These are phyloP conservation scores for Babyrousa celebensis DNA, from an alignment of 2,797 vertebrate genomes.

Conservation along the genomic window DNA sequence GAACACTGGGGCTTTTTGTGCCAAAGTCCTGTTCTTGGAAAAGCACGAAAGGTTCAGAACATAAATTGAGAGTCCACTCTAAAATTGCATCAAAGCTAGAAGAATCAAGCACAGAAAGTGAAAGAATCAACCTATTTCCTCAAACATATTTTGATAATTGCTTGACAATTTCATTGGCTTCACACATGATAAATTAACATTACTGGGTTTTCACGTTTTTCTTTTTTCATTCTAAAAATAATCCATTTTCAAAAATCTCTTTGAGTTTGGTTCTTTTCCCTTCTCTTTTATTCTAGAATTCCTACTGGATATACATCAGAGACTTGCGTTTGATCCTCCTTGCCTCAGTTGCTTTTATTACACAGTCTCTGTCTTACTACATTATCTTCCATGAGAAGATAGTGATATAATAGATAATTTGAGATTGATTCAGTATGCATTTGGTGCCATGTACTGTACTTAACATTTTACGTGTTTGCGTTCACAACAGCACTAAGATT, in stretches of 20 bases:
- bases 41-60: neutral
- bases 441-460: neutral
- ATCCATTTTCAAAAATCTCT: neutral
- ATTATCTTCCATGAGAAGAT: neutral
- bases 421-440: neutral
- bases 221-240: neutral
- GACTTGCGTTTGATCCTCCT: neutral
- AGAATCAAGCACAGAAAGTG: neutral
- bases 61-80: constrained; percentile 12
- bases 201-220: neutral
- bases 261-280: neutral
- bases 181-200: neutral
- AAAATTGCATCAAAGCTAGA: neutral
- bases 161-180: neutral
- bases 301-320: neutral
- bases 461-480: neutral
- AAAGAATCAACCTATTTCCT: neutral
- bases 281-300: neutral
- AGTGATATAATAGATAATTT: neutral
- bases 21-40: neutral
- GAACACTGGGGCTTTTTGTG: neutral
- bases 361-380: neutral
- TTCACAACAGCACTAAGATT: neutral
- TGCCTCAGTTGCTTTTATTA: neutral
- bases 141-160: neutral